Conservation (phyloP, 2,888 invertebrate species). For the Odontocerum albicorne region DNA sequence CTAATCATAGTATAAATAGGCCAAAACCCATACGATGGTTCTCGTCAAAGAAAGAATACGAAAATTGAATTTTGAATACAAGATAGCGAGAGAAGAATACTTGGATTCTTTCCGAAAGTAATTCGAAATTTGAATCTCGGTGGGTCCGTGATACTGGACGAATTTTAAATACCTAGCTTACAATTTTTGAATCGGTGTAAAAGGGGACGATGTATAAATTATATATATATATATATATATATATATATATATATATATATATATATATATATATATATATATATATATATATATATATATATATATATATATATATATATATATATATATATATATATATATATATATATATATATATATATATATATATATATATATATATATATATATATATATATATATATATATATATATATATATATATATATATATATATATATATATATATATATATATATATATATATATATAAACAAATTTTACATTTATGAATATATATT, state of each 20-base stretch:
- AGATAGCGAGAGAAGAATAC: too few relatives aligned
- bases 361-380: slow-evolving; percentile 13
- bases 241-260: neutral
- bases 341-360: slow-evolving; percentile 14
- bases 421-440: slow-evolving; percentile 15
- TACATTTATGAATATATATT: neutral
- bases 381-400: slow-evolving; percentile 13
- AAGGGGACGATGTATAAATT: too few relatives aligned
- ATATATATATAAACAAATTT: neutral
- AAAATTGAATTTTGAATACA: too few relatives aligned
- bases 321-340: slow-evolving; percentile 14
- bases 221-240: neutral
- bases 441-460: slow-evolving; percentile 11
- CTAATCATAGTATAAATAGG: too few relatives aligned
- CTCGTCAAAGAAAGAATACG: too few relatives aligned
- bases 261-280: slow-evolving; percentile 9
- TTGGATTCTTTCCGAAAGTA: too few relatives aligned
- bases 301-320: slow-evolving; percentile 14
- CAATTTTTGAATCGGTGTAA: too few relatives aligned
- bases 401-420: slow-evolving; percentile 13
- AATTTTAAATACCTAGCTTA: too few relatives aligned
- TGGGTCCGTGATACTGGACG: too few relatives aligned
- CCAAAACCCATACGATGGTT: too few relatives aligned
- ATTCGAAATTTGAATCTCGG: too few relatives aligned
- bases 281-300: slow-evolving; percentile 15